Evolutionary conservation across 2,797 vertebrate genomes (phyloP), one percentile per base, ranked within the genome.

Genomic region (Zenarchopterus dispar): DNA sequence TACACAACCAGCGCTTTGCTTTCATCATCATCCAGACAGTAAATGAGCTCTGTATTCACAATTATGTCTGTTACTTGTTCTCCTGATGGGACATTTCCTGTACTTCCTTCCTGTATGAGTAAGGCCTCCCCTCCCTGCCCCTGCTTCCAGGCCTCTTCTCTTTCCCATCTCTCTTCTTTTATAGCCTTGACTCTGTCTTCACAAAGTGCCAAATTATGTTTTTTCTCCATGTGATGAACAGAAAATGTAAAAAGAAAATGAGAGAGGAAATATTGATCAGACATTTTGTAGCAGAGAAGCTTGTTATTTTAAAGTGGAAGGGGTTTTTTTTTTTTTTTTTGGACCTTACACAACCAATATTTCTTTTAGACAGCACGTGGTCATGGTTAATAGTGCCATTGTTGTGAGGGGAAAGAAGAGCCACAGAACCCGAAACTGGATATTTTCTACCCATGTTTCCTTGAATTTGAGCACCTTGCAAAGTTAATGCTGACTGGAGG

Each of bases 1-100:
- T 53, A 67, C 50, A 73, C 64, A 70, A 61, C 70, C 56, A 70
- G 65, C 17, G 33, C 45, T 70, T 77, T 75, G 58, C 67, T 77
- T 80, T 76, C 63, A 82, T 83, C 77, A 70, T 91, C 90, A 90
- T 87, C 89, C 89, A 90, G 80, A 81, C 82, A 83, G 88, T 84
- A 85, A 90, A 86, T 86, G 84, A 84, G 78, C 76, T 81, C 67
- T 82, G 70, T 60, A 73, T 81, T 85, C 86, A 90, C 81, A 86
- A 85, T 91, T 81, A 75, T 49, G 80, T 74, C 46, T 55, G 86
- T 82, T 84, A 76, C 88, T 91, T 83, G 79, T 84, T 88, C 87
- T 86, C 84, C 81, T 49, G 56, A 84, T 86, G 69, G 82, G 79
- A 89, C 82, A 88, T 91, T 93, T 93, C 88, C 90, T 85, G 78